Evolutionary conservation across 2,797 vertebrate species (phyloP), one percentile per base, ranked within the genome.

Genomic region (Tarsius wallacei): DNA sequence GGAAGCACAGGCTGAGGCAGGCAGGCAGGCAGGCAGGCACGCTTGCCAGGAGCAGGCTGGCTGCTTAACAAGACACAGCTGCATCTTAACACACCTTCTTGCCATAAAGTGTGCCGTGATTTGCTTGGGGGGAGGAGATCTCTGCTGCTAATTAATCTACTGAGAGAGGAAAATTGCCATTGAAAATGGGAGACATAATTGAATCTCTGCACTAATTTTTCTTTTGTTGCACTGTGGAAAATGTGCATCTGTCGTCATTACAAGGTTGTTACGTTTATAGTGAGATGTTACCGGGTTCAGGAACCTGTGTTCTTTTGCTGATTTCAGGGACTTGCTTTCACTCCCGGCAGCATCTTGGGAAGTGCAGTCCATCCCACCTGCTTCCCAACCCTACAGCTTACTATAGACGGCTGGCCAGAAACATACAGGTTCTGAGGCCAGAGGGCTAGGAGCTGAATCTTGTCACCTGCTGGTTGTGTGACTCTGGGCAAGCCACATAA

Each of bases 71-170:
- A 96, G 87, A 82, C 0, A 77, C 96, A 97, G 97, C 97, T 98
- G 96, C 96, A 98, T 96, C 88, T 97, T 91, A 97, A 98, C 73
- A 78, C 33, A 77, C 82, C 87, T 93, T 76, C 90, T 88, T 0
- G 11, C 90, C 73, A 85, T 85, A 94, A 98, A 98, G 93, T 81
- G 86, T 73, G 89, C 94, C 24, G 26, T 5, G 16, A 93, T 66
- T 31, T 95, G 98, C 98, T 97, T 0, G 0, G 28, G 82, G 68
- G 90, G 76, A 85, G 81, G 53, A 90, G 71, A 96, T 97, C 95
- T 97, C 97, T 97, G 96, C 97, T 97, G 95, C 98, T 98, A 98
- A 98, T 98, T 98, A 98, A 98, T 97, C 98, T 98, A 97, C 19
- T 92, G 97, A 98, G 97, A 97, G 96, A 98, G 96, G 0, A 87